Evolutionary conservation across 2,113 vertebrate genomes (phyloP).

Genomic region (Ptilorrhoa leucosticta): DNA sequence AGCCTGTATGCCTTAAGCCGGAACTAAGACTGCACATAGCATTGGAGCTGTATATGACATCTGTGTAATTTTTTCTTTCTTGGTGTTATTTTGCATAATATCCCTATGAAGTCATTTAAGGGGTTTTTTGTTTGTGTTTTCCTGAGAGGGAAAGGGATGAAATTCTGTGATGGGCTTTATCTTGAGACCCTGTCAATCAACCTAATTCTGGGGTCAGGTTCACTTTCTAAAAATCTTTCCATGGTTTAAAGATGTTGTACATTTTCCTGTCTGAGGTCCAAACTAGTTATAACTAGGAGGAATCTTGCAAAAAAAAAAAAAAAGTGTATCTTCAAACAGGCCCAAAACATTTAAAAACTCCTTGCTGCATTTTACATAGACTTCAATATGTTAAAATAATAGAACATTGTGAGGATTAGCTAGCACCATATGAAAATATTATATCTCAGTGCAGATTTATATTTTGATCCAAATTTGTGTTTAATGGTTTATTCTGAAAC

Average conservation of each 20-base stretch:
- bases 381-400: background rate
- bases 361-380: background rate
- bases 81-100: background rate
- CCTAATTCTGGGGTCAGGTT: background rate
- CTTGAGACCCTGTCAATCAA: background rate
- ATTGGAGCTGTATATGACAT: background rate
- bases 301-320: background rate
- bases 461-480: background rate
- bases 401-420: background rate
- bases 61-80: background rate
- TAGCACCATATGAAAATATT: background rate
- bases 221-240: background rate
- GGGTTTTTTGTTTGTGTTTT: background rate
- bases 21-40: background rate
- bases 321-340: background rate
- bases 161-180: background rate
- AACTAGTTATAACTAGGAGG: background rate
- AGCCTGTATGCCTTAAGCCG: background rate
- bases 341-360: background rate
- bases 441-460: background rate
- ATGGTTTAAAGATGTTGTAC: background rate
- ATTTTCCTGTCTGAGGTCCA: background rate
- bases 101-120: background rate
- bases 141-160: background rate
- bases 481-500: background rate